Evolutionary conservation across 2,888 invertebrate species (phyloP), one percentile per base, ranked within the genome.

Genomic region (Adineta ricciae): DNA sequence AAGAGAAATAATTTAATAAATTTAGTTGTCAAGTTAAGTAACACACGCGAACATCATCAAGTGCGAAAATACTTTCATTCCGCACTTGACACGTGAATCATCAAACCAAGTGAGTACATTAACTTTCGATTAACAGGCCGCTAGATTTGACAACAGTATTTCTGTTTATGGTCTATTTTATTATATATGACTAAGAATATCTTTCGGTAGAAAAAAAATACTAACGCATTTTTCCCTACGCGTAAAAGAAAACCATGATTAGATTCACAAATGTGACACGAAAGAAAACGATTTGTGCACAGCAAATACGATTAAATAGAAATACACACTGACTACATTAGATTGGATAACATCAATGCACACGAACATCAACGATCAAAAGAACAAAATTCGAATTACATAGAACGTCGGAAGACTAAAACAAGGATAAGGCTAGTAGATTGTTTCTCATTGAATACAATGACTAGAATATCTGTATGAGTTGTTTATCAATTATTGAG

Each of bases 381-480:
- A 56, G 8, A 56, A 27, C 27, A 27, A 27, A 36, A 5, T 9
- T 64, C 46, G 19, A 64, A 64, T 27, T 64, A 64, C 64, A 64
- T 32, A 1, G 32, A 14, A 64, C 27, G 2, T 64, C 64, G 64
- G 64, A 64, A 64, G 64, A 64, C 64, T 64, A 64, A 64, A 54
- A 27, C 0, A 27, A 8, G 11, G 11, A 56, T 64, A 32, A 64
- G 64, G 32, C 19, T 64, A 56, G 19, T 52, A 24, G 16, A 50
- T 52, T 52, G 52, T n/a, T 84, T 36, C n/a, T 84, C 49, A 5
- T 41, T 72, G 50, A 84, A 84, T 78, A 41, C 38, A 84, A 49
- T 21, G 73, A 73, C 32, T 49, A 21, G 49, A 78, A n/a, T 84
- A 78, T 52, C 41, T 46, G 72, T 11, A 73, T 41, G 38, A 8